phyloP scores from a whole-genome alignment of 2,113 vertebrate species.

The Promerops cafer region DNA sequence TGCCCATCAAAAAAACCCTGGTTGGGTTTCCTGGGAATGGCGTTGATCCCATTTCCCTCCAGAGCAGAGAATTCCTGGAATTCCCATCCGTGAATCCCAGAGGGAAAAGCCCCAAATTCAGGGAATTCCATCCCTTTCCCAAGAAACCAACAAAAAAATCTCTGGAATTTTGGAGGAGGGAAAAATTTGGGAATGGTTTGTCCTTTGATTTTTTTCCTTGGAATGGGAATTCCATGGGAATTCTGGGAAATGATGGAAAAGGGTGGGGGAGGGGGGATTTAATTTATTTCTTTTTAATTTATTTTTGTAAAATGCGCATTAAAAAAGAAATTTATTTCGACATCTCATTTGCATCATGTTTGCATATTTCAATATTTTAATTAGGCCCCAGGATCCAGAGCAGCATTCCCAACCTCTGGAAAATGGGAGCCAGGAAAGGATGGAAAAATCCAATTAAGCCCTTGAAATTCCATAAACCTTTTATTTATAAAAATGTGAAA shows the following conservation, averaged over 20 bases:
- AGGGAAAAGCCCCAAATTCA: neutral
- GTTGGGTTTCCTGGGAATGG: neutral
- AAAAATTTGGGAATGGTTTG: neutral
- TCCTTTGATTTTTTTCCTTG: neutral
- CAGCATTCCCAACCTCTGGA: neutral
- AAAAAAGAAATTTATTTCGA: constrained; percentile 80
- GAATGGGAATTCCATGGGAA: neutral
- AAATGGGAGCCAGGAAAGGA: neutral
- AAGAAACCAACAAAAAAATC: neutral
- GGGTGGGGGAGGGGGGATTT: constrained; percentile 50
- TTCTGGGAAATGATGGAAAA: neutral
- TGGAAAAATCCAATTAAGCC: neutral
- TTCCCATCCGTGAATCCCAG: neutral
- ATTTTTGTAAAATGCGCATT: constrained; percentile 99
- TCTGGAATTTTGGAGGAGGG: neutral
- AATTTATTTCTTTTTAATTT: constrained; percentile 98
- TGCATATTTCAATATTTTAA: neutral
- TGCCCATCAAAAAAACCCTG: neutral
- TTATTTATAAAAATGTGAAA: neutral
- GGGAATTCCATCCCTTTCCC: neutral
- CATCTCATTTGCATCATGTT: neutral
- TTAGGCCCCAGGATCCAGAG: fast-evolving
- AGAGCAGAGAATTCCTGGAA: neutral
- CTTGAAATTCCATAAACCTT: neutral
- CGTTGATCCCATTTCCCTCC: neutral